Evolutionary conservation across 2,113 vertebrate genomes (phyloP).

Genomic region (Anthoscopus minutus): DNA sequence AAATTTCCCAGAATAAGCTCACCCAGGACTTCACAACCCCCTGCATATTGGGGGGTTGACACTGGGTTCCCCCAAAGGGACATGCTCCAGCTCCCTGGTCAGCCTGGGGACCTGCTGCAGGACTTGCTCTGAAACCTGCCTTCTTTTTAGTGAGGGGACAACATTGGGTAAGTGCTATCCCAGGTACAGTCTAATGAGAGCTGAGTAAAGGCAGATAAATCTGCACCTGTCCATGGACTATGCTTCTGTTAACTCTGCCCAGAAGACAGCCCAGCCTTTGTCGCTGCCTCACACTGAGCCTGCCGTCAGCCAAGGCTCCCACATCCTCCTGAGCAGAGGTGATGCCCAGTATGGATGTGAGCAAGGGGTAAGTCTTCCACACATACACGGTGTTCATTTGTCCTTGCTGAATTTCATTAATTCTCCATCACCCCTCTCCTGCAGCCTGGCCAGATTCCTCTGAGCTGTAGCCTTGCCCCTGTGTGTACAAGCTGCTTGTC

Average conservation of each 20-base stretch:
- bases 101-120: neutral
- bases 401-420: neutral
- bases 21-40: neutral
- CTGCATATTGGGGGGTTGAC: neutral
- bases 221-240: neutral
- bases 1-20: neutral
- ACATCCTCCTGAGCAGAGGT: neutral
- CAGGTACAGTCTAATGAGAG: neutral
- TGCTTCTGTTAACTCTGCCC: neutral
- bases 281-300: accelerated
- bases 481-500: neutral
- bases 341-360: neutral
- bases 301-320: neutral
- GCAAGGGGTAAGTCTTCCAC: neutral
- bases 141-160: neutral
- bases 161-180: neutral
- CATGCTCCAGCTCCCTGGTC: neutral
- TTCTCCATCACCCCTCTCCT: neutral
- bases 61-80: neutral
- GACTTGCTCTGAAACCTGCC: accelerated
- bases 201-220: neutral
- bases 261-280: neutral
- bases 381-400: accelerated
- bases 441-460: neutral
- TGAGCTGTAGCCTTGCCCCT: neutral